These are phyloP conservation scores for Coreoperca whiteheadi DNA, from an alignment of 2,113 vertebrate genomes.

Conservation along the genomic window DNA sequence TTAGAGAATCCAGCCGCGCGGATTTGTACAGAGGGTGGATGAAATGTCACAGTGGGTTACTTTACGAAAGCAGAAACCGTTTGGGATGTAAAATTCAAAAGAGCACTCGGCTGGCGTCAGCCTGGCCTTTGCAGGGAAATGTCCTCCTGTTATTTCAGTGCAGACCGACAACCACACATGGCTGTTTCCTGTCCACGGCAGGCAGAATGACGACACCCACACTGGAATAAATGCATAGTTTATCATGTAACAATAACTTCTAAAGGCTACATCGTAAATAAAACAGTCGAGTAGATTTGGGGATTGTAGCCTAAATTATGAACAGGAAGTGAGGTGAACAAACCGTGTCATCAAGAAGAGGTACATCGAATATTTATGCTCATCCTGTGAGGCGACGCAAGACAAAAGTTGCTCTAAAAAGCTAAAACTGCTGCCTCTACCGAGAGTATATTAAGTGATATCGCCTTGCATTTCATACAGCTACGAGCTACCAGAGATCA, in stretches of 20 bases:
- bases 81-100: constrained; percentile 9
- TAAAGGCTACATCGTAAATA: constrained; percentile 67
- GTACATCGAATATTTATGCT: constrained; percentile 47
- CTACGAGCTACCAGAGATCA: constrained; percentile 66
- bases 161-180: background rate
- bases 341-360: constrained; percentile 44
- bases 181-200: background rate
- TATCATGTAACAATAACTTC: constrained; percentile 68
- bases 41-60: constrained; percentile 4
- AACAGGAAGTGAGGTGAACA: constrained; percentile 58
- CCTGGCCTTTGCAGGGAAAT: constrained; percentile 12
- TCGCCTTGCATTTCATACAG: constrained; percentile 54
- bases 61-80: background rate
- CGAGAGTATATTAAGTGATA: constrained; percentile 58
- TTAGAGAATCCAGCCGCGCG: background rate
- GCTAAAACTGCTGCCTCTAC: constrained; percentile 60
- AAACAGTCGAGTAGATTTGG: constrained; percentile 69
- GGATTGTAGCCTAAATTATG: constrained; percentile 48
- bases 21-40: background rate
- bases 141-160: background rate
- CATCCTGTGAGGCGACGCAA: constrained; percentile 46
- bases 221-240: constrained; percentile 82
- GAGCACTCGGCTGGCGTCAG: constrained; percentile 26
- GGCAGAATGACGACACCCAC: constrained; percentile 62
- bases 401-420: constrained; percentile 61